Base-by-base conservation (phyloP, 2,888 invertebrate genomes). In the Hemithea aestivaria region DNA sequence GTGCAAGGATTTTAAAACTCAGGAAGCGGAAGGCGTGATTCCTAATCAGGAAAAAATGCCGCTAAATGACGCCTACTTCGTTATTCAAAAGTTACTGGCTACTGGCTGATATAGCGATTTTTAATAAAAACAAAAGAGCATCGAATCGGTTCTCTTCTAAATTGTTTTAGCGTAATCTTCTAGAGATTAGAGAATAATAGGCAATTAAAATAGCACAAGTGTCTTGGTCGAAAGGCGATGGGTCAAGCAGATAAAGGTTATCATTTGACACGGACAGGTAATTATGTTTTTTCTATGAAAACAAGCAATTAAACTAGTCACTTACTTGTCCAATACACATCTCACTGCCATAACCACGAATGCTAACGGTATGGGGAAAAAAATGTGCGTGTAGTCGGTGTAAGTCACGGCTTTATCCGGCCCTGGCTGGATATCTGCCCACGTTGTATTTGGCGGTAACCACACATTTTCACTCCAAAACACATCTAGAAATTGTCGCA, bases 391-490 rank as follows among this genome's bases (percentile, higher is more conserved):
- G 73, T 92, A 90, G 71, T 96, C 91, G 39, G 95, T 92, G 82
- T 94, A 94, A 53, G 90, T 89, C 48, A 94, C 89, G 56, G 90
- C 90, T 70, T 92, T 91, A 58, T 91, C 90, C 38, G 91, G 88
- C 43, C 91, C 92, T 34, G 96, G 94, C 59, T 92, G 90, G 44
- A 97, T 90, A 71, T 96, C 94, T 45, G 89, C 90, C 98, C 98
- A 98, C 60, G 95, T 95, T 52, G 91, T 91, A 76, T 96, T 96
- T 48, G 95, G 94, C 56, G 97, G 97, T 64, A 98, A 89, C 98
- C 98, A 98, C 72, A 98, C 89, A 68, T 91, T 81, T 71, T 95
- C 93, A 69, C 91, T 92, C 97, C 96, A 96, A 75, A 95, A 94
- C 45, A 66, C 68, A 50, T 85, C 76, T 51, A 89, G 66, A 40